Percentiles rank a stretch among this genome's conserved stretches.
Evolutionary conservation across 2,113 vertebrate species (phyloP).

Genomic region (Mormyrus lacerda): DNA sequence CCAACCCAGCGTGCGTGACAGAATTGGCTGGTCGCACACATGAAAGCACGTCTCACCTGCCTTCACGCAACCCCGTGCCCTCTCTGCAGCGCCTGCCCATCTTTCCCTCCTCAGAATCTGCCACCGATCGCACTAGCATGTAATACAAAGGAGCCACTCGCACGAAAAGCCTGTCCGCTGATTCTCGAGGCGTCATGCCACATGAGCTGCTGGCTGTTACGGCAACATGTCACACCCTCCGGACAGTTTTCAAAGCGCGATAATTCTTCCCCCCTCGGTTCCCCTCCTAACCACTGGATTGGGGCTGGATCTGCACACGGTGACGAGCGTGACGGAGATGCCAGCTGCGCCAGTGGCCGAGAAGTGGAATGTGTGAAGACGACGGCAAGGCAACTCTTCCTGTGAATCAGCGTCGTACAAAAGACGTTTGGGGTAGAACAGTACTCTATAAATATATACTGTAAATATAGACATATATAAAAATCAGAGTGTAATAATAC

Average conservation of each 20-base stretch:
- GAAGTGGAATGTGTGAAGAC: slow-evolving; percentile 54
- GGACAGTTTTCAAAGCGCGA: not conserved
- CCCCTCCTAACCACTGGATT: not conserved
- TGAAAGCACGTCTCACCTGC: not conserved
- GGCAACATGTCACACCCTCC: not conserved
- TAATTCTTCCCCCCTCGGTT: not conserved
- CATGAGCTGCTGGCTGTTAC: not conserved
- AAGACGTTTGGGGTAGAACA: slow-evolving; percentile 14
- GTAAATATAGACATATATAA: slow-evolving; percentile 8
- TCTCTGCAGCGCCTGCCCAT: not conserved
- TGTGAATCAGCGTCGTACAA: slow-evolving; percentile 49
- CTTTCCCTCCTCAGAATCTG: not conserved
- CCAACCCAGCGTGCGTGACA: not conserved
- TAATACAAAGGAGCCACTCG: not conserved
- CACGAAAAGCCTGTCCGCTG: not conserved
- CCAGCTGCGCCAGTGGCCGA: not conserved
- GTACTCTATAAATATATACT: slow-evolving; percentile 19
- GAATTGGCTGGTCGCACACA: not conserved
- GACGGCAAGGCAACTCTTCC: slow-evolving; percentile 42
- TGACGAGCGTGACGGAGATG: not conserved
- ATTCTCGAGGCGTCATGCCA: not conserved
- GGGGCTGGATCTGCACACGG: not conserved
- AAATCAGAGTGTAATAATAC: slow-evolving; percentile 30
- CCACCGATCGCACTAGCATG: not conserved
- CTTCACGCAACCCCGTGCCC: not conserved